A percentile compares a stretch with the other conserved stretches of the same genome.
Conservation (phyloP, 2,797 vertebrate genomes). For the Rhynchotus rufescens region DNA sequence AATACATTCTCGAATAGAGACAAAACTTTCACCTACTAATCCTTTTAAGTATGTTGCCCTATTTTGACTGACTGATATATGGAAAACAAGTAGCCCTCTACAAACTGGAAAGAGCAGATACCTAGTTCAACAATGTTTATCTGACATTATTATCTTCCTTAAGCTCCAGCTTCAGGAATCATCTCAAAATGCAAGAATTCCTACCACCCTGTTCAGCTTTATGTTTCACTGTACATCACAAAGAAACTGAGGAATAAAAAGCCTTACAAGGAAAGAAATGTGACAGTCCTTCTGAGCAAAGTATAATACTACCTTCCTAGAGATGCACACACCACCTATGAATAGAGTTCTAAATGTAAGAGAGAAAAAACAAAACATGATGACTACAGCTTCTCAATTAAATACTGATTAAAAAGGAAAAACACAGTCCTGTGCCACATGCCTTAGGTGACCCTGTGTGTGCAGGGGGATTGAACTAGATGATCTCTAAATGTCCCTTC, state of each 20-base stretch:
- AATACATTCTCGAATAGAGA: not conserved
- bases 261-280: not conserved
- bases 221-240: not conserved
- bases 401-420: not conserved
- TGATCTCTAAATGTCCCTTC: no score
- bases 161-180: not conserved
- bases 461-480: no score
- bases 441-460: no score
- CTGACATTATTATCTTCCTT: not conserved
- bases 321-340: not conserved
- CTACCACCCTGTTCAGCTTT: not conserved
- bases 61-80: not conserved
- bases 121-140: not conserved
- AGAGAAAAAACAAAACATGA: not conserved
- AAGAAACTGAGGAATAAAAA: not conserved
- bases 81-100: not conserved
- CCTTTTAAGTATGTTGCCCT: not conserved
- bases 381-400: not conserved
- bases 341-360: conserved; percentile 44
- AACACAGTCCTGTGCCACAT: no score
- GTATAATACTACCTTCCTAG: not conserved
- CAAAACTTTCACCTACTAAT: not conserved
- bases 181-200: not conserved
- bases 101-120: not conserved
- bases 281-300: not conserved